Base-by-base conservation (phyloP, 2,797 vertebrate genomes). In the Premnoplex brunnescens region DNA sequence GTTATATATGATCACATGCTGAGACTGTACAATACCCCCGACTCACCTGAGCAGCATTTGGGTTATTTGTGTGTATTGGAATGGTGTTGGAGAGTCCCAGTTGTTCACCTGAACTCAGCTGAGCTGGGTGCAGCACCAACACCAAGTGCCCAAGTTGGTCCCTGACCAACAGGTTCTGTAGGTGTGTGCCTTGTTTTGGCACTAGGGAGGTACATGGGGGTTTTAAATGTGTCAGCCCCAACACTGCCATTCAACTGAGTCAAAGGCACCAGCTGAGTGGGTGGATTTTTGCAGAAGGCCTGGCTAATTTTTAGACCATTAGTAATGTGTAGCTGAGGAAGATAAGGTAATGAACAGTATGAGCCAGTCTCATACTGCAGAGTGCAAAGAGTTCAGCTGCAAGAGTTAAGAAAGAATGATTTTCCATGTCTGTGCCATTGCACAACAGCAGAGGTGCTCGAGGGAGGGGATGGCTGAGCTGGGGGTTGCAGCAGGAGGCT, bases 261-360 rank as follows among this genome's bases (percentile, higher is more conserved):
- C 96, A 96, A 94, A 76, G 80, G 92, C 73, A 87, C 88, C 64
- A 34, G 93, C 93, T 92, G 94, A 91, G 95, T 96, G 95, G 96
- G 95, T 95, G 96, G 95, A 96, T 96, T 95, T 90, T 93, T 91
- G 76, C 83, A 91, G 94, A 91, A 95, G 95, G 96, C 93, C 88
- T 94, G 96, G 91, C 96, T 96, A 48, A 97, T 97, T 95, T 96
- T 95, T 95, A 96, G 96, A 96, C 96, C 93, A 96, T 97, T 97
- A 97, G 88, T 97, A 97, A 95, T 84, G 1, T 74, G 88, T 22
- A 96, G 92, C 43, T 89, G 89, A 56, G 68, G 87, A 90, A 94
- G 92, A 96, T 91, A 93, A 96, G 90, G 93, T 92, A 87, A 95
- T 92, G 92, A 92, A 83, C 49, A 51, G 83, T 73, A 63, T 91